Conservation (phyloP, 2,113 vertebrate genomes). For the Cynocephalus volans region DNA sequence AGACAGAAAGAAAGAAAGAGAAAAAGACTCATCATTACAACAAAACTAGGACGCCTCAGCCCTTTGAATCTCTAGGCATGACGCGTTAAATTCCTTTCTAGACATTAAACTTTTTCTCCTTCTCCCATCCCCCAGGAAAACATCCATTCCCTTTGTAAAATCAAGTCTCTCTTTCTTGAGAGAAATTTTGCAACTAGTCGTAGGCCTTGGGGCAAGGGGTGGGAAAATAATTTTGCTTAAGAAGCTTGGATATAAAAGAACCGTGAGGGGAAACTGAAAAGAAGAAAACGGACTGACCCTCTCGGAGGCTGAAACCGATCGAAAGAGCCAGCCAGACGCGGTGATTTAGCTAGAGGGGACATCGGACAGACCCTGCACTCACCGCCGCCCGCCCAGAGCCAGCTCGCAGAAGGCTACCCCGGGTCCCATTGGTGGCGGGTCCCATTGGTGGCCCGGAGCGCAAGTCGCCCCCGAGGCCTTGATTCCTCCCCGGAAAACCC, state of each 20-base stretch:
- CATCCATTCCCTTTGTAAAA: background rate
- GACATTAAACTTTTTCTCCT: background rate
- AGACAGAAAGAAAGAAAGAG: accelerated
- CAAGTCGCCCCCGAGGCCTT: background rate
- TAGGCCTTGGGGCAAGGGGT: background rate
- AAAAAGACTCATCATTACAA: background rate
- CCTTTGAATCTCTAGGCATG: background rate
- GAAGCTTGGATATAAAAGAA: background rate
- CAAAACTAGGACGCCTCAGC: background rate
- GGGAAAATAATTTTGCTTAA: background rate
- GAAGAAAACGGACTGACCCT: background rate
- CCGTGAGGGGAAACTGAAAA: background rate
- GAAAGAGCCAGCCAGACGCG: accelerated
- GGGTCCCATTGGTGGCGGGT: accelerated
- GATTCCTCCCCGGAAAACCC: background rate
- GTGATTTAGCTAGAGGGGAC: background rate
- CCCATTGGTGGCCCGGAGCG: accelerated
- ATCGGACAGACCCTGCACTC: accelerated
- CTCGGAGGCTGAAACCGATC: accelerated
- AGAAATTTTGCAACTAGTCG: background rate
- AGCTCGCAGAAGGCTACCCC: background rate
- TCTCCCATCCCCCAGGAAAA: background rate
- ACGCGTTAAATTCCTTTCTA: background rate
- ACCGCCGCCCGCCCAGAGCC: accelerated
- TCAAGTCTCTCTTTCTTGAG: background rate